Conservation (phyloP, 2,113 vertebrate genomes). For the Pteropus alecto region DNA sequence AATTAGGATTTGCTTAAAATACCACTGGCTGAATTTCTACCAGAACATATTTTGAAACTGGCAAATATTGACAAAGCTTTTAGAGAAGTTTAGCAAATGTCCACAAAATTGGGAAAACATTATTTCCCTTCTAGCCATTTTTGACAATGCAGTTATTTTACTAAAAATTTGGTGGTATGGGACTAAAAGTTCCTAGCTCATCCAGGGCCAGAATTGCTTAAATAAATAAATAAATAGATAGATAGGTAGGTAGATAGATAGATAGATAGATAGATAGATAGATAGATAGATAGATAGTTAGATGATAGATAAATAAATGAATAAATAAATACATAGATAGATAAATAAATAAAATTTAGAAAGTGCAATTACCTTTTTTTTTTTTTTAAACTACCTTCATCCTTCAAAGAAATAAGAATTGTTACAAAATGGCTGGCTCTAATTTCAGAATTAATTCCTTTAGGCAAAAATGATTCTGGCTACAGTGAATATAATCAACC, state of each 20-base stretch:
- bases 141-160: constrained; percentile 26
- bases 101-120: background rate
- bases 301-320: background rate
- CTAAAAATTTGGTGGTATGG: background rate
- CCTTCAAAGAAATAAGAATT: background rate
- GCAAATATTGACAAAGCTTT: constrained; percentile 43
- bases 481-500: background rate
- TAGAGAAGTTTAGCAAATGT: constrained; percentile 14
- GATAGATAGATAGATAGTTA: background rate
- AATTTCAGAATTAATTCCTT: constrained; percentile 7
- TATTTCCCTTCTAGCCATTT: background rate
- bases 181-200: background rate
- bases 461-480: background rate
- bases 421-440: background rate
- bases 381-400: background rate
- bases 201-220: background rate
- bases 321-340: background rate
- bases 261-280: background rate
- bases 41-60: constrained; percentile 35
- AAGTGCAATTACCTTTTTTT: background rate
- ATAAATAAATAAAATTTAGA: constrained; percentile 4
- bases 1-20: constrained; percentile 57
- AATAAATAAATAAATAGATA: background rate
- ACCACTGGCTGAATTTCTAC: constrained; percentile 21
- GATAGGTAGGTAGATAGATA: too few species aligned